Evolutionary conservation across 2,888 invertebrate genomes (phyloP), one percentile per base, ranked within the genome.

Genomic region (Noctua janthina): DNA sequence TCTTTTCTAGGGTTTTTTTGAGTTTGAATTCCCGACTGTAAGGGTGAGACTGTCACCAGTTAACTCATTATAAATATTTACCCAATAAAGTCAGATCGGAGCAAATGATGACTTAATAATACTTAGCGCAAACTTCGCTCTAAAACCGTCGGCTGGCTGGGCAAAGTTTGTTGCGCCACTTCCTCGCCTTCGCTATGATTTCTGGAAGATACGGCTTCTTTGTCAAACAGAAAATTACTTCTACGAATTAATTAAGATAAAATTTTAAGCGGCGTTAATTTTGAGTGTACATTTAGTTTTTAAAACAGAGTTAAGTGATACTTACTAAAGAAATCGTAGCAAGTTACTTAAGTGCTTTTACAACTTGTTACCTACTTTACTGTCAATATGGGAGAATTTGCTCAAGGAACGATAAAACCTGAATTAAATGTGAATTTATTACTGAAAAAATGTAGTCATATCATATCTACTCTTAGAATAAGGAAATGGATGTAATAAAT

Each of bases 171-270:
- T 59, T 17, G 43, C 43, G 74, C 72, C 67, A 85, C 68, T 83
- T 72, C 74, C 70, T 73, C 80, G 82, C 72, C 73, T 13, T n/a
- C 73, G 64, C 64, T 62, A 43, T 79, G 80, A 71, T 51, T 56
- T 43, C 71, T 75, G 46, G n/a, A 46, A 68, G 71, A 84, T 80
- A 74, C 70, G 23, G 56, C 56, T 73, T 71, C 67, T 84, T 84
- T 74, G 64, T 71, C 80, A 72, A 84, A 83, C 85, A 75, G 39
- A 74, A 83, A 74, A 71, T 74, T 51, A 72, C 64, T 75, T 83
- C 46, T 69, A 66, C 35, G 29, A 76, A 81, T 85, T 83, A 81
- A 85, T 83, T 83, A 85, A 76, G 56, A 85, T 76, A 54, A 81
- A 54, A 59, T 43, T 79, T 69, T 15, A 78, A 68, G 54, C 39